Evolutionary conservation across 1,140 invertebrate species (phyloP).

Genomic region (Atta colombica): DNA sequence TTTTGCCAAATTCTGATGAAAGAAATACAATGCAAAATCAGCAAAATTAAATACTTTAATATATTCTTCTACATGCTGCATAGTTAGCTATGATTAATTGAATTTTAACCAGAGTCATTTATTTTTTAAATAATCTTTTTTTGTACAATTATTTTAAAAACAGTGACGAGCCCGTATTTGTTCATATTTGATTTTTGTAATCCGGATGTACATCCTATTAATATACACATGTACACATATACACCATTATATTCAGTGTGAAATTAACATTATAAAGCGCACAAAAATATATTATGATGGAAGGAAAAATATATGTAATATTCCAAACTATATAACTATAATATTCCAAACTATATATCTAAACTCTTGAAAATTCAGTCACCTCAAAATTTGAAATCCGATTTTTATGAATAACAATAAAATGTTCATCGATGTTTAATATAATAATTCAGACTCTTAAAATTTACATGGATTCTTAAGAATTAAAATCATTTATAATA

Average conservation of each 20-base stretch:
- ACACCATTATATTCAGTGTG: background rate
- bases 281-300: background rate
- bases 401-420: conserved; percentile 9
- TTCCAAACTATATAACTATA: conserved; percentile 1
- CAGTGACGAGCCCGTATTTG: background rate
- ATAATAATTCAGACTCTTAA: conserved; percentile 26
- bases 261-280: background rate
- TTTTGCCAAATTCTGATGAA: background rate
- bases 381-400: background rate
- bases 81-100: conserved; percentile 35
- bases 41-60: conserved; percentile 37
- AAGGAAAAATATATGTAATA: background rate
- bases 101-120: conserved; percentile 43
- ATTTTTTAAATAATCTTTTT: conserved; percentile 28
- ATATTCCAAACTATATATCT: conserved; percentile 12
- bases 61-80: conserved; percentile 33
- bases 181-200: conserved; percentile 18
- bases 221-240: conserved; percentile 31
- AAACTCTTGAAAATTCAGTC: background rate
- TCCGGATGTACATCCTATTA: background rate
- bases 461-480: conserved; percentile 29
- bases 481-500: conserved; percentile 28
- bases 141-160: conserved; percentile 40
- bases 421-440: conserved; percentile 34
- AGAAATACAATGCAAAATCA: conserved; percentile 32